A percentile compares a stretch with the other conserved stretches of the same genome.
Evolutionary conservation across 2,888 invertebrate species (phyloP).

Genomic region (Eupithecia centaureata): DNA sequence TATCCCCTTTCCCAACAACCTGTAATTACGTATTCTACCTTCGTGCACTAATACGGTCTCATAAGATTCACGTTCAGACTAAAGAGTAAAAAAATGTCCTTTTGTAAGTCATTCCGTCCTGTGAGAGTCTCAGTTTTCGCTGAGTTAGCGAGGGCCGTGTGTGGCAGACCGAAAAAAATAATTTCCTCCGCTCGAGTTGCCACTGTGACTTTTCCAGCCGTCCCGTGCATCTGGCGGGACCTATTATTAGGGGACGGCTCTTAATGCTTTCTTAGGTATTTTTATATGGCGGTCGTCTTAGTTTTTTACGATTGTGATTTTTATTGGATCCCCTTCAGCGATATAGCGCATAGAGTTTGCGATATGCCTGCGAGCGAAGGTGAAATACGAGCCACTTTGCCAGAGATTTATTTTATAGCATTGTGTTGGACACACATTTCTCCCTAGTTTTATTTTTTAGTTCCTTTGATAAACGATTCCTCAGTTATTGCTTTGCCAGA

Average conservation of each 20-base stretch:
- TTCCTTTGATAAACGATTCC: conserved; percentile 43
- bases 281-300: conserved; percentile 80
- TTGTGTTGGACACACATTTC: conserved; percentile 62
- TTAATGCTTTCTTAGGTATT: conserved; percentile 82
- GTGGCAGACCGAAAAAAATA: conserved; percentile 83
- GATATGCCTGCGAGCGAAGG: conserved; percentile 71
- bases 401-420: conserved; percentile 78
- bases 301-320: conserved; percentile 83
- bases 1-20: conserved; percentile 32
- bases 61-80: conserved; percentile 48
- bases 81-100: conserved; percentile 57
- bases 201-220: conserved; percentile 82
- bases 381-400: conserved; percentile 79
- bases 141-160: conserved; percentile 80
- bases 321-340: conserved; percentile 76
- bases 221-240: conserved; percentile 83
- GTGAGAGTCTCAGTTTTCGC: conserved; percentile 73
- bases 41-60: conserved; percentile 46
- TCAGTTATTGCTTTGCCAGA: conserved; percentile 29
- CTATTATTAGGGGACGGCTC: conserved; percentile 82
- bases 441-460: conserved; percentile 59
- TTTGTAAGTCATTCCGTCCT: conserved; percentile 60
- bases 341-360: conserved; percentile 53
- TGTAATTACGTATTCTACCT: conserved; percentile 43
- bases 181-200: conserved; percentile 81